A percentile compares a stretch with the other conserved stretches of the same genome.
These are phyloP conservation scores for Megaceryle torquata DNA, from an alignment of 2,113 vertebrate genomes.

Conservation along the genomic window DNA sequence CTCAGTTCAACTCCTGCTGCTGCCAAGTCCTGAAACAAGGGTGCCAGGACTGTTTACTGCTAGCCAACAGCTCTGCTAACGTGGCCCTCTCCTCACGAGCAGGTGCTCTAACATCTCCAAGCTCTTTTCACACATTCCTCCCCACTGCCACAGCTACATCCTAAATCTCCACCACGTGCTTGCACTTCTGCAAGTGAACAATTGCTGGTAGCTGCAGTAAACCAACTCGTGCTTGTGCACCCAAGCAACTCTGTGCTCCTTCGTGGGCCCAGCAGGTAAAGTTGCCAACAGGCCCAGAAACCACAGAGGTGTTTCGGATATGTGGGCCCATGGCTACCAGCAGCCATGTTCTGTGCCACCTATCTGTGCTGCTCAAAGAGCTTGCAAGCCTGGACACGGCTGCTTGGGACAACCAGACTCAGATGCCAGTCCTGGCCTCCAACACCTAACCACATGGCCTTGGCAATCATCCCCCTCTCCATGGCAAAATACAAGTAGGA, in stretches of 20 bases:
- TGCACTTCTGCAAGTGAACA: not conserved
- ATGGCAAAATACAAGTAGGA: not conserved
- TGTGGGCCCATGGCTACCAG: not conserved
- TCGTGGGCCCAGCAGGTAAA: not conserved
- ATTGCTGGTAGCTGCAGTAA: not conserved
- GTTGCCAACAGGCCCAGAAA: not conserved
- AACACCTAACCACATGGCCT: not conserved
- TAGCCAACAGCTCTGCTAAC: slow-evolving; percentile 54
- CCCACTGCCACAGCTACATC: not conserved
- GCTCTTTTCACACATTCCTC: slow-evolving; percentile 48
- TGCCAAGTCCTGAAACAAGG: slow-evolving; percentile 67
- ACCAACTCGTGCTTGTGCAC: fast-evolving
- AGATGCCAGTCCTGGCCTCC: not conserved
- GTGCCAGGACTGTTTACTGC: slow-evolving; percentile 64
- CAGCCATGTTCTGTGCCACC: fast-evolving
- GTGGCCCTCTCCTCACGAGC: slow-evolving; percentile 36
- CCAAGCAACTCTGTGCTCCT: not conserved
- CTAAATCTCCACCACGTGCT: not conserved
- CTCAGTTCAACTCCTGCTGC: slow-evolving; percentile 34
- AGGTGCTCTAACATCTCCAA: slow-evolving; percentile 51
- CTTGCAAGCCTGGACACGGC: not conserved
- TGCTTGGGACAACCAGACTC: not conserved
- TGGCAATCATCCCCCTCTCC: not conserved
- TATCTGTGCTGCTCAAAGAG: not conserved
- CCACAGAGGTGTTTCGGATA: not conserved